A percentile compares a stretch with the other conserved stretches of the same genome.
phyloP scores from a whole-genome alignment of 1,140 invertebrate genomes.

The Sinella curviseta region DNA sequence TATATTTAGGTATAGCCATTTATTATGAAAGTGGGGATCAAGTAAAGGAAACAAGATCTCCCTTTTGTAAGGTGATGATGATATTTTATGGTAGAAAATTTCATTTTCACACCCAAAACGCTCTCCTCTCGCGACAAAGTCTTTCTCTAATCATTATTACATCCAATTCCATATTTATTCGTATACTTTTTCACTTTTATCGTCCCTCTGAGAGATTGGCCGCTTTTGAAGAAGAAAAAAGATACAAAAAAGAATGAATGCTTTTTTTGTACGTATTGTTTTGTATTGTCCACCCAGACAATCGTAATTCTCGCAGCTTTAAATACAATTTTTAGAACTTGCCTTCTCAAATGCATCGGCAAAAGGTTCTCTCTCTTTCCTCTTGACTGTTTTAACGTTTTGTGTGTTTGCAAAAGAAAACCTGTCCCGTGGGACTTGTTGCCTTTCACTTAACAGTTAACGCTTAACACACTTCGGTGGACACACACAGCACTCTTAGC shows the following conservation, averaged over 20 bases:
- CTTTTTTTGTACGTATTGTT: slow-evolving; percentile 40
- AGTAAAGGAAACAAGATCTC: neutral
- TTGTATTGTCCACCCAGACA: slow-evolving; percentile 4
- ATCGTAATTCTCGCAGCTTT: neutral
- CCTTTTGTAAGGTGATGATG: neutral
- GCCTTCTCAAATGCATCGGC: neutral
- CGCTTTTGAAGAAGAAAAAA: neutral
- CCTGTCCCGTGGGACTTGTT: slow-evolving; percentile 44
- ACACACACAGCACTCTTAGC: neutral
- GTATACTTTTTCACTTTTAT: slow-evolving; percentile 49
- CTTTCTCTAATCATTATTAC: slow-evolving; percentile 46
- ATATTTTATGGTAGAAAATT: neutral
- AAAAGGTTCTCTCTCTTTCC: neutral
- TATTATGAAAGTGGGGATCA: too few species aligned
- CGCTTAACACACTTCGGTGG: slow-evolving; percentile 17
- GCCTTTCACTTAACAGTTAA: slow-evolving; percentile 47
- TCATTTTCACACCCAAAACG: slow-evolving; percentile 8
- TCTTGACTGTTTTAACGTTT: slow-evolving; percentile 26
- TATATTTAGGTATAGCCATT: too few species aligned
- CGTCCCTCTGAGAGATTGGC: slow-evolving; percentile 40
- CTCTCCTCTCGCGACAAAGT: neutral
- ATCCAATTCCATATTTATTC: slow-evolving; percentile 29
- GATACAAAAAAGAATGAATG: neutral
- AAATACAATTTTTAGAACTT: neutral
- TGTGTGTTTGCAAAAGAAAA: slow-evolving; percentile 15